Conservation (phyloP, 2,797 vertebrate genomes). For the Mionectes olivaceus region DNA sequence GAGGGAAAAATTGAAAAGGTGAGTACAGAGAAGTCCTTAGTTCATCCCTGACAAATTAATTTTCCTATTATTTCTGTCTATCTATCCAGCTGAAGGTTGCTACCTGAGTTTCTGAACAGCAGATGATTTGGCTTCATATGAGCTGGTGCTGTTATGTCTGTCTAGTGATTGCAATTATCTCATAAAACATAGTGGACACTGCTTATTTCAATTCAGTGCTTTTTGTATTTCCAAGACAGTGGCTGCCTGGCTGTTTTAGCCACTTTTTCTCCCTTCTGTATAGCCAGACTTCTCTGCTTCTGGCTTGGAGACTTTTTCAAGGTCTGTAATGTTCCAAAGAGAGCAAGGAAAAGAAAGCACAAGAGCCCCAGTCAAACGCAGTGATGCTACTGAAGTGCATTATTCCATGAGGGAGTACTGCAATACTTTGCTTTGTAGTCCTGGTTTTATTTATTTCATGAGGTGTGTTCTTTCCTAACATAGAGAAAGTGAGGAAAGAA, state of each 20-base stretch:
- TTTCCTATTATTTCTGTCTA: neutral
- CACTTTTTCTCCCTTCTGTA: neutral
- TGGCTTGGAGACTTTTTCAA: neutral
- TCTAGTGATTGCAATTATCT: neutral
- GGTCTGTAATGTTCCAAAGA: neutral
- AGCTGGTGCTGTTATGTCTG: neutral
- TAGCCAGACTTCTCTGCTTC: neutral
- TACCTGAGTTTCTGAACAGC: neutral
- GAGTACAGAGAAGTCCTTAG: neutral
- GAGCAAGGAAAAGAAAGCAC: neutral
- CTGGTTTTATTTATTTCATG: neutral
- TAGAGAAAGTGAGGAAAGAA: neutral
- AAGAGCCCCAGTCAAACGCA: neutral
- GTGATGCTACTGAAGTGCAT: neutral
- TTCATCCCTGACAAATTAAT: neutral
- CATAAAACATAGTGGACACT: neutral
- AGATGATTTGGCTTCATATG: neutral
- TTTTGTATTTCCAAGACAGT: neutral
- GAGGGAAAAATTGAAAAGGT: fast-evolving
- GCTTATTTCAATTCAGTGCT: neutral
- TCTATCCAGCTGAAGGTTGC: neutral
- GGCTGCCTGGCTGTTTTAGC: neutral
- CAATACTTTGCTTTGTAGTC: neutral
- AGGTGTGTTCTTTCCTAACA: neutral
- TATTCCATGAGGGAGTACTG: neutral